Percentiles rank a stretch among this genome's conserved stretches.
Evolutionary conservation across 2,888 invertebrate genomes (phyloP).

Genomic region (Tipula confusa): DNA sequence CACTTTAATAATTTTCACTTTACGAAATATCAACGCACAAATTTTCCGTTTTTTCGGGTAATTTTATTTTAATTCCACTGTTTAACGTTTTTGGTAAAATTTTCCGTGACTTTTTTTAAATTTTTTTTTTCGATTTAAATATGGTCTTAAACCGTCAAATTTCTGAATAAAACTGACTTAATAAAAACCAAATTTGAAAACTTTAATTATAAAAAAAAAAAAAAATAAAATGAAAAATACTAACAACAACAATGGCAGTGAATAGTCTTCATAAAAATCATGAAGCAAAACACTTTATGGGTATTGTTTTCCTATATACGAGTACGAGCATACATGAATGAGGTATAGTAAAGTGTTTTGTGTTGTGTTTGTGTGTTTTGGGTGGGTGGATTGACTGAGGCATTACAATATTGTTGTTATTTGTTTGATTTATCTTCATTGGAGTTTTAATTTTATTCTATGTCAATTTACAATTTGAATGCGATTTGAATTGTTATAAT

Average conservation of each 20-base stretch:
- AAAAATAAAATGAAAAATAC: neutral
- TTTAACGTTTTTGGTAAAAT: neutral
- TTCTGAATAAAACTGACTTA: neutral
- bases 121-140: neutral
- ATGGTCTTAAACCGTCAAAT: neutral
- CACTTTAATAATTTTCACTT: neutral
- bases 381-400: slow-evolving; percentile 26
- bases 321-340: neutral
- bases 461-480: too few species aligned
- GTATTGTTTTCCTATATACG: slow-evolving; percentile 28
- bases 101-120: neutral
- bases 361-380: neutral
- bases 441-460: too few species aligned
- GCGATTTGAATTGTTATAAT: too few species aligned
- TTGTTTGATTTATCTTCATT: slow-evolving; percentile 7
- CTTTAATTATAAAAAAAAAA: slow-evolving; percentile 21
- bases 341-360: slow-evolving; percentile 21
- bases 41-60: neutral
- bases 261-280: slow-evolving; percentile 28
- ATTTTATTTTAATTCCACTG: neutral
- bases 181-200: neutral
- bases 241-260: neutral
- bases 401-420: neutral
- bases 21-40: neutral
- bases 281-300: slow-evolving; percentile 27